phyloP scores from a whole-genome alignment of 1,140 invertebrate genomes.

The Sycophaga agraensis region DNA sequence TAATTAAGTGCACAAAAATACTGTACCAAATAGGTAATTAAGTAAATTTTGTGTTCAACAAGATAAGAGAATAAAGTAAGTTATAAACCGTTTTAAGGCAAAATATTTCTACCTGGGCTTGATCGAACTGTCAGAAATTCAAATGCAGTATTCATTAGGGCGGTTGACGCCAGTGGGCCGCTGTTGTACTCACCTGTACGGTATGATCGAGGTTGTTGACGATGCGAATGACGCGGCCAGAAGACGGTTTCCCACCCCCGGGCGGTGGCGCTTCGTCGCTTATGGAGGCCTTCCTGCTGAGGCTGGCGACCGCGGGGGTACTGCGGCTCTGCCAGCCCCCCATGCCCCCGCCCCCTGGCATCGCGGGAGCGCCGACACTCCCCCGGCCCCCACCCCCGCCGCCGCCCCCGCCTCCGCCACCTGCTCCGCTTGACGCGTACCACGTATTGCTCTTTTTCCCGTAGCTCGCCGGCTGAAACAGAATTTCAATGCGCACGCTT shows the following conservation, averaged over 20 bases:
- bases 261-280: conserved; percentile 67
- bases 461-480: conserved; percentile 74
- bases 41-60: too few species aligned
- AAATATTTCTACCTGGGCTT: too few species aligned
- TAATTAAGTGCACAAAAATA: too few species aligned
- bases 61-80: too few species aligned
- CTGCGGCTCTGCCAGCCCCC: conserved; percentile 65
- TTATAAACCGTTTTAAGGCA: too few species aligned
- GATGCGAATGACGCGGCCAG: conserved; percentile 84
- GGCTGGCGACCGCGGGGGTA: conserved; percentile 73
- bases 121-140: too few species aligned
- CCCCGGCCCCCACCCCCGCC: conserved; percentile 44
- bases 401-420: conserved; percentile 57
- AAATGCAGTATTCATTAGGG: too few species aligned
- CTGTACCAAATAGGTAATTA: too few species aligned
- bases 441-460: conserved; percentile 85
- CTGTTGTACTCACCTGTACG: conserved; percentile 78
- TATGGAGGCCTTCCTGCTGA: conserved; percentile 61
- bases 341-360: conserved; percentile 57
- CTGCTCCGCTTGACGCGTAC: conserved; percentile 67
- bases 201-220: conserved; percentile 90
- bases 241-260: conserved; percentile 72
- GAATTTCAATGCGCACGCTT: too few species aligned
- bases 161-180: too few species aligned
- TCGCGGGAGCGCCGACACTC: conserved; percentile 47